Evolutionary conservation across 2,888 invertebrate genomes (phyloP).

Genomic region (Petrophora chlorosata): DNA sequence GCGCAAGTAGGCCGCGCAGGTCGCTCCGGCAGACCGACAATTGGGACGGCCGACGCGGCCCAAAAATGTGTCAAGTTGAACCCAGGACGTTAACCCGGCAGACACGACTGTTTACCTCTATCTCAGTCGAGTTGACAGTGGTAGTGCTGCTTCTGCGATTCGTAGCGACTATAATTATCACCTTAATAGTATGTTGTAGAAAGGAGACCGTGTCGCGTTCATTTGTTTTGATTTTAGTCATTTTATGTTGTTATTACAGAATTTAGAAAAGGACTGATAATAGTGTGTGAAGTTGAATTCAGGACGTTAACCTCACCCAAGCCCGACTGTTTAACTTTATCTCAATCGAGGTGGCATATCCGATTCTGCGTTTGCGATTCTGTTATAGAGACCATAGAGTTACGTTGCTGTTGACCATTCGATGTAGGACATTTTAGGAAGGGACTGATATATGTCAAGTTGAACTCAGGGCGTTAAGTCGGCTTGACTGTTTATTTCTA

Average conservation of each 20-base stretch:
- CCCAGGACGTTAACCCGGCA: constrained; percentile 72
- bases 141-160: constrained; percentile 19
- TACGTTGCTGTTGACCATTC: no score
- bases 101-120: constrained; percentile 72
- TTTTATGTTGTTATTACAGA: no score
- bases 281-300: not conserved
- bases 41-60: constrained; percentile 58
- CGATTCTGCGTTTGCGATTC: not conserved
- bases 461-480: no score
- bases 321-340: not conserved
- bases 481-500: no score
- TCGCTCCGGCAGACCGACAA: constrained; percentile 75
- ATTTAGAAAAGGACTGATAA: no score
- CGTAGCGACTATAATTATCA: no score
- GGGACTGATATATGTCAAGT: no score
- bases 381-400: no score
- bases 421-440: no score
- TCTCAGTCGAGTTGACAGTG: constrained; percentile 45
- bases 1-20: constrained; percentile 69
- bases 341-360: not conserved
- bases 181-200: no score
- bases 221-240: no score
- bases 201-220: no score
- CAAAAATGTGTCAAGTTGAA: constrained; percentile 84
- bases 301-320: constrained; percentile 65